phyloP scores from a whole-genome alignment of 2,113 vertebrate genomes.

The Cyanistes caeruleus region DNA sequence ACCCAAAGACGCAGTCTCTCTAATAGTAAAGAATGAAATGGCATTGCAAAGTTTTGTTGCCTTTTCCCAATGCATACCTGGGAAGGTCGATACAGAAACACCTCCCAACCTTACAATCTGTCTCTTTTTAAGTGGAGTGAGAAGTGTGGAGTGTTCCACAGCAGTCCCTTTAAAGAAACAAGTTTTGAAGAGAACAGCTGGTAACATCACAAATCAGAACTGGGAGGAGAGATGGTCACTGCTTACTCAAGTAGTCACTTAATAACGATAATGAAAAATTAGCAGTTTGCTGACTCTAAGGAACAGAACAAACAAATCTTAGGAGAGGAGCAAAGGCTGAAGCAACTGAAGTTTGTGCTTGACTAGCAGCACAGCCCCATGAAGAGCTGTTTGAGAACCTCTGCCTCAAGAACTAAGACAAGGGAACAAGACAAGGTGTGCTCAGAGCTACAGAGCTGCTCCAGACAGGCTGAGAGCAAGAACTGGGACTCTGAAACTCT shows the following conservation, averaged over 20 bases:
- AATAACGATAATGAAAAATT: slow-evolving; percentile 32
- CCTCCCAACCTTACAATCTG: neutral
- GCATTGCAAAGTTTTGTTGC: neutral
- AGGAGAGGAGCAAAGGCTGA: neutral
- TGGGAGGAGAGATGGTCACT: neutral
- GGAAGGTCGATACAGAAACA: neutral
- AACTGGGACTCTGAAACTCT: neutral
- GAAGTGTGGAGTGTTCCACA: neutral
- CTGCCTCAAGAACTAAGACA: neutral
- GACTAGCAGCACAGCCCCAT: neutral
- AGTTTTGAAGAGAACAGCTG: neutral
- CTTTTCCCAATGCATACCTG: neutral
- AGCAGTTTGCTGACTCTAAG: neutral
- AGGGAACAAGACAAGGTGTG: neutral
- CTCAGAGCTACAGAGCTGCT: neutral
- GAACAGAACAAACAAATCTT: neutral
- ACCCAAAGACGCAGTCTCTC: neutral
- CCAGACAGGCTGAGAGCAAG: neutral
- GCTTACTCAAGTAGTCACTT: slow-evolving; percentile 14
- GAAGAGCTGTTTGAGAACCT: neutral
- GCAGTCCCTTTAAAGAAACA: neutral
- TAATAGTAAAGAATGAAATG: neutral
- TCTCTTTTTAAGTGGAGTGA: neutral
- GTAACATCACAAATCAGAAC: neutral
- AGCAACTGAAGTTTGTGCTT: neutral